Conservation (phyloP, 2,888 invertebrate genomes). For the Tribolium freemani region DNA sequence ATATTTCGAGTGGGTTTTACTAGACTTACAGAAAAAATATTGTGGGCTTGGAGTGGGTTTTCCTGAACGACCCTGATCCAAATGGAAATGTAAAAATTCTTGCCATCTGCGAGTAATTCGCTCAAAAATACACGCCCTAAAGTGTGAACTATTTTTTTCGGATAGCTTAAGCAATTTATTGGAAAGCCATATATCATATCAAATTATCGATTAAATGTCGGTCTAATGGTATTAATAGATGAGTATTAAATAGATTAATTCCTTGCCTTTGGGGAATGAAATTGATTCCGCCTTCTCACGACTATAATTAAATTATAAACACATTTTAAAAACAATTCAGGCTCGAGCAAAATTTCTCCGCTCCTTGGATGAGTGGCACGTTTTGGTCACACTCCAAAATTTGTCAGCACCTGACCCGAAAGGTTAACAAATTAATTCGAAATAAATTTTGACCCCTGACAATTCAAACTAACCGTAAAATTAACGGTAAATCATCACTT, state of each 20-base stretch:
- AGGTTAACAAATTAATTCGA: conserved; percentile 25
- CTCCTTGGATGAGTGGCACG: not conserved
- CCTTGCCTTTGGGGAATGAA: not conserved
- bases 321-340: no score
- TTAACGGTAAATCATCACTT: conserved; percentile 25
- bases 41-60: conserved; percentile 7
- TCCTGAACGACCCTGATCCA: conserved; percentile 13
- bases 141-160: not conserved
- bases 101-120: conserved; percentile 6
- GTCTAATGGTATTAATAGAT: not conserved
- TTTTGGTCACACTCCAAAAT: not conserved
- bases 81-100: not conserved
- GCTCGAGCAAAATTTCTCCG: no score
- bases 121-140: not conserved
- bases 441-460: conserved; percentile 11
- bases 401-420: not conserved
- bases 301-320: not conserved
- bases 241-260: not conserved
- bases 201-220: not conserved
- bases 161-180: not conserved
- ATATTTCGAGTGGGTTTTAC: conserved; percentile 4
- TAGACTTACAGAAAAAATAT: not conserved
- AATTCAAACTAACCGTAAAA: conserved; percentile 19
- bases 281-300: not conserved
- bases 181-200: conserved; percentile 8